These are phyloP conservation scores for Amphimallon solstitiale DNA, from an alignment of 2,888 invertebrate species.

Conservation along the genomic window DNA sequence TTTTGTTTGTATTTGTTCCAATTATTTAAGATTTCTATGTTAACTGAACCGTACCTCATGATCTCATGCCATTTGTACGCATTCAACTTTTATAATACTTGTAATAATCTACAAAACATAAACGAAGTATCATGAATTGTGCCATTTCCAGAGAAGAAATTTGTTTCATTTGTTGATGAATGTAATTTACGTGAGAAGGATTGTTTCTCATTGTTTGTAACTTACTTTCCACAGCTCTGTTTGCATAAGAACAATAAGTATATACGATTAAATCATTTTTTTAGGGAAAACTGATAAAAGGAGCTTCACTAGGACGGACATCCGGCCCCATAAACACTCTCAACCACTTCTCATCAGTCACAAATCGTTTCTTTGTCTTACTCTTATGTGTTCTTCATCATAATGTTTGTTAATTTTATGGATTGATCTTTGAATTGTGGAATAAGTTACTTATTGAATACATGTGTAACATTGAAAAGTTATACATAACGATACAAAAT, in stretches of 20 bases:
- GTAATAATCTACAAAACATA: neutral
- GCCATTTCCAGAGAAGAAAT: neutral
- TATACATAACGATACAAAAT: too few species aligned
- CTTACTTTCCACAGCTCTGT: slow-evolving; percentile 38
- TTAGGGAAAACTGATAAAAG: slow-evolving; percentile 27
- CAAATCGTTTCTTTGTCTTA: neutral
- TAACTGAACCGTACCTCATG: too few species aligned
- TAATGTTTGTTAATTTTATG: too few species aligned
- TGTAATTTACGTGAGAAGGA: slow-evolving; percentile 4
- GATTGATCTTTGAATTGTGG: neutral
- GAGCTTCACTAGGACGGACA: slow-evolving; percentile 44
- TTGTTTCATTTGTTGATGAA: neutral
- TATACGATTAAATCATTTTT: slow-evolving; percentile 40
- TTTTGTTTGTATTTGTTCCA: too few species aligned
- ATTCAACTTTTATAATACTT: too few species aligned
- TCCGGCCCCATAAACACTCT: slow-evolving; percentile 36
- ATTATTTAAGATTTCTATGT: too few species aligned
- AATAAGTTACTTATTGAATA: too few species aligned
- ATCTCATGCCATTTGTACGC: too few species aligned
- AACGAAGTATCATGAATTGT: neutral
- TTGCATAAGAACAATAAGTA: slow-evolving; percentile 40
- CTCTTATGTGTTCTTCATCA: neutral
- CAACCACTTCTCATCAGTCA: neutral
- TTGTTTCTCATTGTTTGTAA: neutral
- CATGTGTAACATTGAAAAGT: too few species aligned